Base-by-base conservation (phyloP, 1,140 invertebrate species). In the Conus betulinus region DNA sequence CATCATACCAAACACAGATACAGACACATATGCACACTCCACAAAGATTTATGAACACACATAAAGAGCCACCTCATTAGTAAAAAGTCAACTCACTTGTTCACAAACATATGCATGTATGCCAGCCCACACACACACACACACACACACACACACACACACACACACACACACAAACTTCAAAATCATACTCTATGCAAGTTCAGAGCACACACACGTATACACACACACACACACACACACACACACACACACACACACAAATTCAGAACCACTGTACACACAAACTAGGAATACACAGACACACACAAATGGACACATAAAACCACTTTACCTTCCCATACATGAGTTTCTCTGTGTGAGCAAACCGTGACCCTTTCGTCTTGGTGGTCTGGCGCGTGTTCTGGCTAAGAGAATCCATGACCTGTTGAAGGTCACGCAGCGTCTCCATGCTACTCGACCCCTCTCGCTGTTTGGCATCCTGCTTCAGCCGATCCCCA, bases 281-380 rank as follows among this genome's bases (percentile, higher is more conserved):
- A 23, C 20, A 76, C 8, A 76, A 76, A 76, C 71, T 20, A 76
- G 8, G 8, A 17, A 7, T 6, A 11, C 67, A 11, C 67, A 7
- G 7, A 0, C 76, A 7, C 76, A 7, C 76, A 78, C 39, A 39
- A 39, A 39, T 25, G 39, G 0, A 39, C 8, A 78, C 7, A 78
- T 8, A 78, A 39, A 81, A 3, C 11, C 13, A 67, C 39, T 89
- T 89, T 88, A 95, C 95, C 91, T 95, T 92, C 74, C 93, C 93
- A 93, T 95, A 95, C 67, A 95, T 93, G n/a, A 96, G 91, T 91
- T 95, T 94, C 91, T 96, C 94, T 84, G 95, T 93, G 89, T 95
- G 94, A 27, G 94, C 94, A 89, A 96, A 95, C 20, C 95, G 90
- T 23, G 95, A 95, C 3, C 94, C 94, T 90, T 95, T 95, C 11